Conservation (phyloP, 2,113 vertebrate genomes). For the Ia io region DNA sequence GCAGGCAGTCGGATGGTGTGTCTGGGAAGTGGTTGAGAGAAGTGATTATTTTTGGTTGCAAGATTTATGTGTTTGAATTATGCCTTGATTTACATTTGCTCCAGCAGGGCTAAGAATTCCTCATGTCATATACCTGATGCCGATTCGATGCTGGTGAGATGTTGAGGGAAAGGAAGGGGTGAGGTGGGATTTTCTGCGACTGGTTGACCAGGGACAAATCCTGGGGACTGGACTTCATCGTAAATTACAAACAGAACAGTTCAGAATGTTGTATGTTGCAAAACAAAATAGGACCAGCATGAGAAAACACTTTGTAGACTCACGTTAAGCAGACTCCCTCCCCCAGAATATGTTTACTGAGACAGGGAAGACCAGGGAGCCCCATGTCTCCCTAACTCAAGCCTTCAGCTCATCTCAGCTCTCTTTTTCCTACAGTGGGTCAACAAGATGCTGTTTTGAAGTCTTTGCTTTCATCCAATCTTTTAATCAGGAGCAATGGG, state of each 20-base stretch:
- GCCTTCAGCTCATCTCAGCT: not conserved
- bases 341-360: slow-evolving; percentile 5
- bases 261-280: not conserved
- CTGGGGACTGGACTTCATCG: not conserved
- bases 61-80: not conserved
- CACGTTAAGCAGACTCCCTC: not conserved
- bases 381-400: not conserved
- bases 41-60: not conserved
- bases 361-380: not conserved
- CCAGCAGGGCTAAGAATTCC: not conserved
- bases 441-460: not conserved
- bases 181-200: not conserved
- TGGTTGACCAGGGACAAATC: not conserved
- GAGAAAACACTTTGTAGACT: not conserved
- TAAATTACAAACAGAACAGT: not conserved
- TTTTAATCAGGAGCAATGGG: not conserved
- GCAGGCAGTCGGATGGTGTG: not conserved
- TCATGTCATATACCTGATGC: not conserved
- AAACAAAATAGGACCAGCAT: not conserved
- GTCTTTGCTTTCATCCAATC: not conserved
- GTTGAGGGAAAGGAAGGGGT: not conserved
- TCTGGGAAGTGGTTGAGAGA: not conserved
- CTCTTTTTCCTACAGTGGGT: not conserved
- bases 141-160: not conserved
- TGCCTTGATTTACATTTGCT: not conserved